Conservation (phyloP, 2,888 invertebrate species). For the Neoscelio sp. region DNA sequence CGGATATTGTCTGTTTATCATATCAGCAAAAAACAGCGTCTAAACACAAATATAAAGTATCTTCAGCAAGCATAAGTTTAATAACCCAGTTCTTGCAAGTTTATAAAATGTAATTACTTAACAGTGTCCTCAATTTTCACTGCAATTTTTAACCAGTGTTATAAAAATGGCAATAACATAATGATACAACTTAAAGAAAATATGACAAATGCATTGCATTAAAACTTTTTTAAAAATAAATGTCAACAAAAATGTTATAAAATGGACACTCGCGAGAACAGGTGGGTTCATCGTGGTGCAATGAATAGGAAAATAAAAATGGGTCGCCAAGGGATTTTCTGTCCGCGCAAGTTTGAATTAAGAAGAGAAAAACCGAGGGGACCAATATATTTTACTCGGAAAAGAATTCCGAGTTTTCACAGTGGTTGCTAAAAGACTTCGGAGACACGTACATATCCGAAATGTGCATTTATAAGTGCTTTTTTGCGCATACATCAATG, state of each 20-base stretch:
- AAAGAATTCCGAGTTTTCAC: slow-evolving; percentile 22
- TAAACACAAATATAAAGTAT: no score
- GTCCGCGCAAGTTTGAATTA: slow-evolving; percentile 58
- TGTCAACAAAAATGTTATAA: slow-evolving; percentile 19
- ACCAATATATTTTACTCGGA: slow-evolving; percentile 45
- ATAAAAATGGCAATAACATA: no score
- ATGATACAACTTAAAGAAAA: not conserved
- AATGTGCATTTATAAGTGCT: slow-evolving; percentile 49
- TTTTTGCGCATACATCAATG: slow-evolving; percentile 32
- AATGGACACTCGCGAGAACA: slow-evolving; percentile 41
- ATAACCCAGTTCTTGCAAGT: no score
- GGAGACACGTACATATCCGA: slow-evolving; percentile 28
- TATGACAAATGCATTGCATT: no score
- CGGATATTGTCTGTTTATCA: no score
- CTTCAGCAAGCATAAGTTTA: no score
- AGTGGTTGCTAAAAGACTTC: slow-evolving; percentile 32
- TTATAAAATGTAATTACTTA: no score
- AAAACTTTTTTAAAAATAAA: slow-evolving; percentile 4
- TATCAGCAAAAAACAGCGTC: no score
- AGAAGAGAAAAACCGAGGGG: slow-evolving; percentile 40
- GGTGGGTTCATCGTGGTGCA: slow-evolving; percentile 17
- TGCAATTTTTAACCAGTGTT: no score
- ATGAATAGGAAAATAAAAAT: slow-evolving; percentile 51
- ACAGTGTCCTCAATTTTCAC: no score
- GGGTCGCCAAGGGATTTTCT: slow-evolving; percentile 54